Conservation (phyloP, 1,140 invertebrate species). For the Drosophila pruinosa region DNA sequence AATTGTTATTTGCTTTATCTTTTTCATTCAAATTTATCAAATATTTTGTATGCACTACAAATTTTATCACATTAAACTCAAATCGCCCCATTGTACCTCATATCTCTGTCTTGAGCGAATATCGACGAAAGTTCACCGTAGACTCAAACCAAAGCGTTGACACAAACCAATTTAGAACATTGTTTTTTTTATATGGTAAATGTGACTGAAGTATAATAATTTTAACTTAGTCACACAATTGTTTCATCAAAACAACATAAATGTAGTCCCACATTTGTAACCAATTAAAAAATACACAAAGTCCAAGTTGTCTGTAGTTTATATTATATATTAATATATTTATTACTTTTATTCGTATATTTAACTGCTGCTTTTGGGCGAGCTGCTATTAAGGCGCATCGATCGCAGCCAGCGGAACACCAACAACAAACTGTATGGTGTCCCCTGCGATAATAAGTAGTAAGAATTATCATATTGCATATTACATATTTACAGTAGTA, state of each 20-base stretch:
- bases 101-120: too few species aligned
- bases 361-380: background rate
- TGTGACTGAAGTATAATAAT: too few species aligned
- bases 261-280: too few species aligned
- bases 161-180: background rate
- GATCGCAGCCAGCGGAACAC: conserved; percentile 8
- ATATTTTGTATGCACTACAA: background rate
- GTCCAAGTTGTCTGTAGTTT: background rate
- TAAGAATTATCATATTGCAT: conserved; percentile 24
- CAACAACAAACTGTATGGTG: background rate
- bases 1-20: too few species aligned
- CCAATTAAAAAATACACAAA: too few species aligned
- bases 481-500: conserved; percentile 38
- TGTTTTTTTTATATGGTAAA: background rate
- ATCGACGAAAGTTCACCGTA: background rate
- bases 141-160: background rate
- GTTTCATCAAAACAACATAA: too few species aligned
- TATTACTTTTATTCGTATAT: conserved; percentile 13
- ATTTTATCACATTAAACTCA: background rate
- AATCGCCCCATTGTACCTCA: background rate
- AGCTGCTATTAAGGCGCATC: conserved; percentile 37
- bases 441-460: background rate
- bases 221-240: too few species aligned
- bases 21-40: background rate
- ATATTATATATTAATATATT: conserved; percentile 10